Conservation (phyloP, 2,113 vertebrate species). For the Rhadina sibilatrix region DNA sequence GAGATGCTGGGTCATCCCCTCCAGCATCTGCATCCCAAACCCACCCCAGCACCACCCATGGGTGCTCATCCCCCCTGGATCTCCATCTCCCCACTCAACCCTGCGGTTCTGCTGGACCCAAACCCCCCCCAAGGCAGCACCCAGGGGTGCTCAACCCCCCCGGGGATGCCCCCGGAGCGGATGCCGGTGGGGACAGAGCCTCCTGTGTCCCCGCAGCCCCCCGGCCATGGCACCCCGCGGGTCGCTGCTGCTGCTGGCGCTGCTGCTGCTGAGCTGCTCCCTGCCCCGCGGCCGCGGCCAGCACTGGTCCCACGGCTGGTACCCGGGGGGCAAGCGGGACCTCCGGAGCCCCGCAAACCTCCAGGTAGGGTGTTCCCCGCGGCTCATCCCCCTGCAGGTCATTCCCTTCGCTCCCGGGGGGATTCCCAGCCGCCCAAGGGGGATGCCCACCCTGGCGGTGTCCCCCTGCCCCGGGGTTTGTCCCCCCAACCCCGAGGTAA, state of each 20-base stretch:
- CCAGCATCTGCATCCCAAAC: neutral
- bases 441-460: neutral
- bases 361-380: slow-evolving; percentile 64
- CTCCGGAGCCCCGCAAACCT: slow-evolving; percentile 59
- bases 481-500: neutral
- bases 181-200: neutral
- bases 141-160: neutral
- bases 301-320: slow-evolving; percentile 92
- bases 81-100: too few species aligned
- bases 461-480: too few species aligned
- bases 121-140: neutral
- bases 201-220: neutral
- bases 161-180: neutral
- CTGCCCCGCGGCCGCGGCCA: slow-evolving; percentile 66
- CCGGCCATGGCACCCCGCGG: slow-evolving; percentile 63
- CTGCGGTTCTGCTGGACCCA: neutral
- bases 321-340: slow-evolving; percentile 84
- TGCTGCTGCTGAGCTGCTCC: slow-evolving; percentile 73
- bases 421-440: neutral
- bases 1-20: too few species aligned
- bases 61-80: neutral
- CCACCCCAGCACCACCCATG: neutral
- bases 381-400: neutral
- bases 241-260: slow-evolving; percentile 74
- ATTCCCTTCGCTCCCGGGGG: neutral